phyloP scores from a whole-genome alignment of 2,888 invertebrate genomes.

The Meiosimyza decipiens region DNA sequence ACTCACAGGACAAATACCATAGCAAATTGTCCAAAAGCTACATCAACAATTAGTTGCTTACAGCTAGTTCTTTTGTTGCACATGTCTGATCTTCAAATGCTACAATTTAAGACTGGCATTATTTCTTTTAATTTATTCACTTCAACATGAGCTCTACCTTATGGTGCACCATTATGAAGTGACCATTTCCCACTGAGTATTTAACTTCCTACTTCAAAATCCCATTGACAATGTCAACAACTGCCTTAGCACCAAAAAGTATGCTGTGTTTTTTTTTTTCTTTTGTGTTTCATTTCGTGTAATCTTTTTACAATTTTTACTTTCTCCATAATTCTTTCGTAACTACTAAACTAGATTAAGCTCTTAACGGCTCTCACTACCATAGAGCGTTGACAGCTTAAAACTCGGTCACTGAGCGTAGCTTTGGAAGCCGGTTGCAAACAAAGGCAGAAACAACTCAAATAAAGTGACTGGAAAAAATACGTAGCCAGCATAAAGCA shows the following conservation, averaged over 20 bases:
- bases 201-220: constrained; percentile 27
- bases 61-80: no score
- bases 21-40: no score
- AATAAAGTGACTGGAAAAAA: constrained; percentile 30
- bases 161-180: neutral
- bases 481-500: constrained; percentile 14
- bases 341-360: constrained; percentile 48
- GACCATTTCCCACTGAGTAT: neutral
- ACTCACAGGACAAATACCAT: no score
- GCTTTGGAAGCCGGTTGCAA: neutral
- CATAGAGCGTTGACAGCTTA: constrained; percentile 8
- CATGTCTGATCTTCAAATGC: no score
- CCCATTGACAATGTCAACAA: constrained; percentile 20
- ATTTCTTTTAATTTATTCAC: no score
- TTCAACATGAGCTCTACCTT: no score
- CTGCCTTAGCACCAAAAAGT: constrained; percentile 17
- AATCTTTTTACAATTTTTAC: no score
- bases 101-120: no score
- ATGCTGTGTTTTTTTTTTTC: constrained; percentile 4
- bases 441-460: constrained; percentile 4
- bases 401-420: constrained; percentile 28
- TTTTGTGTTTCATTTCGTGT: no score
- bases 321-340: neutral
- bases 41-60: no score
- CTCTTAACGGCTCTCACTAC: constrained; percentile 19